Percentiles rank a stretch among this genome's conserved stretches.
Evolutionary conservation across 2,113 vertebrate species (phyloP).

Genomic region (Catharus fuscescens): DNA sequence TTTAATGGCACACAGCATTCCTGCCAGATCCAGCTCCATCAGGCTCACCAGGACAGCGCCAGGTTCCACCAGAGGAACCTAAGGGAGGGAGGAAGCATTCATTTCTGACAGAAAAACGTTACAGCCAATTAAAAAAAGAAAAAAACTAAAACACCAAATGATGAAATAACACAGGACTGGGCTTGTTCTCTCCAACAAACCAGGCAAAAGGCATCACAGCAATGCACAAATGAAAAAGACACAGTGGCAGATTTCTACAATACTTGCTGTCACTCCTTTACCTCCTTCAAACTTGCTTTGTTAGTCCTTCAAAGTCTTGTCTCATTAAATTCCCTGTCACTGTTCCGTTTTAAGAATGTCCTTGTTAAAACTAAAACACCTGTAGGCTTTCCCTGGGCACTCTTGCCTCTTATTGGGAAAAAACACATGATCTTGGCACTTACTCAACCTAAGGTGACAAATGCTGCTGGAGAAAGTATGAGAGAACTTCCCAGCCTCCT

Average conservation of each 20-base stretch:
- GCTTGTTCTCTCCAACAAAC: neutral
- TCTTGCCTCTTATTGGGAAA: neutral
- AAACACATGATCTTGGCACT: neutral
- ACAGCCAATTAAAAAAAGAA: neutral
- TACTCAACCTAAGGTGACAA: neutral
- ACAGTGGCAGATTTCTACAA: neutral
- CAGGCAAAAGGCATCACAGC: neutral
- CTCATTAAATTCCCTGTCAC: slow-evolving; percentile 33
- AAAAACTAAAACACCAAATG: neutral
- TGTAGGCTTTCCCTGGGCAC: slow-evolving; percentile 47
- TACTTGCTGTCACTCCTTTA: neutral
- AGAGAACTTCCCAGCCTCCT: neutral
- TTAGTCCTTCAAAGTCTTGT: slow-evolving; percentile 29
- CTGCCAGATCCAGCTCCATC: neutral
- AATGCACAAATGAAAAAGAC: neutral
- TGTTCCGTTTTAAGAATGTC: slow-evolving; percentile 44
- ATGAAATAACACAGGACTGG: neutral
- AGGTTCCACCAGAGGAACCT: neutral
- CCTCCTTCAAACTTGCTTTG: slow-evolving; percentile 31
- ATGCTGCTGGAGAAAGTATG: neutral
- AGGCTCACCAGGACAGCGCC: neutral
- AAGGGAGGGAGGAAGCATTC: neutral
- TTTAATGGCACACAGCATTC: neutral
- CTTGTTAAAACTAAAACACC: slow-evolving; percentile 54
- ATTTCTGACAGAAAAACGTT: neutral